Conservation (phyloP, 2,797 vertebrate genomes). For the Sphenodon punctatus region DNA sequence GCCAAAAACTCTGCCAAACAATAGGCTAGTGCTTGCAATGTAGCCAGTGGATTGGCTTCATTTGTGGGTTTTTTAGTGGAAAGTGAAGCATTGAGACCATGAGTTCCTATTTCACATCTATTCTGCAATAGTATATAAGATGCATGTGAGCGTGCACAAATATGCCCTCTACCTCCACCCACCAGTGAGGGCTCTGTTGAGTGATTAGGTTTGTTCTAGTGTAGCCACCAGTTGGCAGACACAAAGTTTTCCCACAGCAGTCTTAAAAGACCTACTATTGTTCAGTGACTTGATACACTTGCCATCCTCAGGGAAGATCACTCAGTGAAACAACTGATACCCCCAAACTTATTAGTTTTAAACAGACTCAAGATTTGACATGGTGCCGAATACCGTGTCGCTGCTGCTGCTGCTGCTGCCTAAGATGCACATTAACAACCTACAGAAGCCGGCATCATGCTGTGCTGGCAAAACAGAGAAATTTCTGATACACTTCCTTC, state of each 20-base stretch:
- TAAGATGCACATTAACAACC: background rate
- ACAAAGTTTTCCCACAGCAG: background rate
- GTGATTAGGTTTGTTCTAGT: background rate
- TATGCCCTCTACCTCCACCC: background rate
- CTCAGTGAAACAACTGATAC: conserved; percentile 5
- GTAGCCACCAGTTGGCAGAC: conserved; percentile 19
- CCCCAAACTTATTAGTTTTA: conserved; percentile 8
- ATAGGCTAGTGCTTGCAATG: background rate
- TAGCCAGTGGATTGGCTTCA: background rate
- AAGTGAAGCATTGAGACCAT: background rate
- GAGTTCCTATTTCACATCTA: background rate
- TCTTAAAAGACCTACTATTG: background rate
- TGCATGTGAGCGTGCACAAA: background rate
- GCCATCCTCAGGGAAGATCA: conserved; percentile 3
- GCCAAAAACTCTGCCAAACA: too few relatives aligned
- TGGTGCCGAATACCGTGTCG: background rate
- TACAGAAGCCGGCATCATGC: background rate
- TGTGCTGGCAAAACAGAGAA: background rate
- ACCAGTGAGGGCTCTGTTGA: background rate
- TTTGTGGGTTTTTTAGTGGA: background rate
- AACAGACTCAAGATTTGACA: conserved; percentile 4
- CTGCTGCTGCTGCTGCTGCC: background rate
- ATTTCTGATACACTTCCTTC: background rate
- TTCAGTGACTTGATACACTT: conserved; percentile 24
- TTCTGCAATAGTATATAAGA: background rate